Conservation (phyloP, 2,113 vertebrate species). For the Sakesphorus luctuosus region DNA sequence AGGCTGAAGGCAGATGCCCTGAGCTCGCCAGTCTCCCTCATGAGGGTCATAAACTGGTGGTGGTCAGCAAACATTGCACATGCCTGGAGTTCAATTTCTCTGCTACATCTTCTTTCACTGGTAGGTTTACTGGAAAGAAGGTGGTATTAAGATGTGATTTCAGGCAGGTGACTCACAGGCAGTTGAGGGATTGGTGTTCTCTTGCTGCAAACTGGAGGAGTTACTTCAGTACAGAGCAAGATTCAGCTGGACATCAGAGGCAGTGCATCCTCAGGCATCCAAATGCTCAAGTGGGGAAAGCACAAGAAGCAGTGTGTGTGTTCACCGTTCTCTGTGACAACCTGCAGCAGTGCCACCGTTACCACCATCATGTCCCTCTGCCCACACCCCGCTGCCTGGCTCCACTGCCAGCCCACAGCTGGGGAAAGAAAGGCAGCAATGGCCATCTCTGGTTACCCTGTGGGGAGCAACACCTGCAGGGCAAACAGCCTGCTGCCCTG, state of each 20-base stretch:
- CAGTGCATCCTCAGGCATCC: background rate
- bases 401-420: background rate
- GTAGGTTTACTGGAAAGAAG: background rate
- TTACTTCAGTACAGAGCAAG: background rate
- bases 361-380: rapidly evolving
- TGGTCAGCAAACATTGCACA: rapidly evolving
- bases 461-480: background rate
- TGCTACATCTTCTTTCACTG: background rate
- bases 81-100: background rate
- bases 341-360: background rate
- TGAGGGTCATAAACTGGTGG: background rate
- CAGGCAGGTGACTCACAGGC: background rate
- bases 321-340: background rate
- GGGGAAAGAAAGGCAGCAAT: background rate
- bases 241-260: background rate
- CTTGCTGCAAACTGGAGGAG: background rate
- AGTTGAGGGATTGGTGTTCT: background rate
- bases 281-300: background rate
- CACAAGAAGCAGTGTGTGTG: background rate
- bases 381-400: rapidly evolving
- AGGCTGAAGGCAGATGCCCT: background rate
- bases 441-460: rapidly evolving
- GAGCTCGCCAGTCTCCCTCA: rapidly evolving
- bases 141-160: background rate
- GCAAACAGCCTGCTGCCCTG: background rate